These are phyloP conservation scores for Adelosebastes latens DNA, from an alignment of 2,797 vertebrate species.

Conservation along the genomic window DNA sequence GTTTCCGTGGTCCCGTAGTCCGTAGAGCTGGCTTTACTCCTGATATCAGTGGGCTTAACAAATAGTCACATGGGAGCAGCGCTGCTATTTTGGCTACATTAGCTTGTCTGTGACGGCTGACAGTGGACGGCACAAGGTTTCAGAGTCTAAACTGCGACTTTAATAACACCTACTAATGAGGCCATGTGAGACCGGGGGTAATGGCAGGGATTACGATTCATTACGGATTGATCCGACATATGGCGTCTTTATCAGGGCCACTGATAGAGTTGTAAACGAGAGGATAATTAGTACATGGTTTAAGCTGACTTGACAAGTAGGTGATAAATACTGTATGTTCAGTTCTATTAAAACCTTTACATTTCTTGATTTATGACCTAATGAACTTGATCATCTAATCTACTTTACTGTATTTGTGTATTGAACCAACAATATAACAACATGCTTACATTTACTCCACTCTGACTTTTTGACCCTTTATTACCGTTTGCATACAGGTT, in stretches of 20 bases:
- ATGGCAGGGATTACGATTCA: conserved; percentile 68
- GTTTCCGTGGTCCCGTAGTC: conserved; percentile 71
- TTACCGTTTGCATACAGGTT: too few relatives aligned
- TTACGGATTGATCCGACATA: conserved; percentile 66
- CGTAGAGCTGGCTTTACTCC: conserved; percentile 79
- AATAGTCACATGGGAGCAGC: conserved; percentile 83
- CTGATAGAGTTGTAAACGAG: conserved; percentile 47
- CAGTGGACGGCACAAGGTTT: conserved; percentile 58
- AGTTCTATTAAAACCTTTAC: neutral
- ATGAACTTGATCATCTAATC: neutral
- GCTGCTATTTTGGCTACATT: conserved; percentile 79
- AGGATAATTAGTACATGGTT: conserved; percentile 56
- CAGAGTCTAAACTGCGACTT: conserved; percentile 65
- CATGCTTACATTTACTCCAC: neutral
- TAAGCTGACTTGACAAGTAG: conserved; percentile 8
- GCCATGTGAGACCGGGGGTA: conserved; percentile 63
- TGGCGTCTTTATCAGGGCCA: conserved; percentile 30
- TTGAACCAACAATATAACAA: neutral
- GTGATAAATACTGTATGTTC: neutral
- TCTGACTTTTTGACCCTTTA: too few relatives aligned
- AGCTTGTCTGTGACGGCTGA: conserved; percentile 51
- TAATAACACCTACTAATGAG: conserved; percentile 77
- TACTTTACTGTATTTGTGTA: neutral
- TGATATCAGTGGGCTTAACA: conserved; percentile 84
- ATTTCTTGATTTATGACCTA: neutral